These are phyloP conservation scores for Ashinkailepas kermadecensis DNA, from an alignment of 2,888 invertebrate genomes.

Conservation along the genomic window DNA sequence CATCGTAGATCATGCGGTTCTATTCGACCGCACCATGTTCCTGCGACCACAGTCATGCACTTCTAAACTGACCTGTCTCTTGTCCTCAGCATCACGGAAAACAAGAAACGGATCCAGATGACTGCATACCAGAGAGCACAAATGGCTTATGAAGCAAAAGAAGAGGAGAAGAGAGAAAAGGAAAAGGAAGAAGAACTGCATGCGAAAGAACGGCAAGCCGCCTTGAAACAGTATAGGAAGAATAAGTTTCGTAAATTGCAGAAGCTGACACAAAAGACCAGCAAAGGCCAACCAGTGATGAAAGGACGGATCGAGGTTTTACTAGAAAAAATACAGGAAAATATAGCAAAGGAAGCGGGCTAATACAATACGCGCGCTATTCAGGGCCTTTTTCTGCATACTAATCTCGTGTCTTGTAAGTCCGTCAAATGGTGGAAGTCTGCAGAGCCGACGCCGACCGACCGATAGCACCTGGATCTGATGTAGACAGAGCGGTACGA, in stretches of 20 bases:
- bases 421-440: too few relatives aligned
- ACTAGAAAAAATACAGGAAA: slow-evolving; percentile 56
- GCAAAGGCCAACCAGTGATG: slow-evolving; percentile 79
- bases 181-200: slow-evolving; percentile 43
- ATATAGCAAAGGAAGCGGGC: background rate
- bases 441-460: too few relatives aligned
- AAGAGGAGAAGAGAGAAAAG: slow-evolving; percentile 50
- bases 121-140: slow-evolving; percentile 43
- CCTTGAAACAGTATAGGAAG: slow-evolving; percentile 54
- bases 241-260: slow-evolving; percentile 62
- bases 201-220: slow-evolving; percentile 25
- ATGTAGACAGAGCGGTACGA: too few relatives aligned
- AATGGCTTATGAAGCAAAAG: slow-evolving; percentile 49
- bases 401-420: too few relatives aligned
- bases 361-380: background rate
- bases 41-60: too few relatives aligned
- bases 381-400: too few relatives aligned
- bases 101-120: slow-evolving; percentile 14
- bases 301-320: slow-evolving; percentile 68
- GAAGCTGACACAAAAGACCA: slow-evolving; percentile 65
- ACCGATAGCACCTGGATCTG: too few relatives aligned
- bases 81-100: background rate
- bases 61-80: too few relatives aligned
- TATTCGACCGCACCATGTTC: too few relatives aligned
- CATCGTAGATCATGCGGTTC: too few relatives aligned